Base-by-base conservation (phyloP, 2,113 vertebrate genomes). In the Paralichthys olivaceus region DNA sequence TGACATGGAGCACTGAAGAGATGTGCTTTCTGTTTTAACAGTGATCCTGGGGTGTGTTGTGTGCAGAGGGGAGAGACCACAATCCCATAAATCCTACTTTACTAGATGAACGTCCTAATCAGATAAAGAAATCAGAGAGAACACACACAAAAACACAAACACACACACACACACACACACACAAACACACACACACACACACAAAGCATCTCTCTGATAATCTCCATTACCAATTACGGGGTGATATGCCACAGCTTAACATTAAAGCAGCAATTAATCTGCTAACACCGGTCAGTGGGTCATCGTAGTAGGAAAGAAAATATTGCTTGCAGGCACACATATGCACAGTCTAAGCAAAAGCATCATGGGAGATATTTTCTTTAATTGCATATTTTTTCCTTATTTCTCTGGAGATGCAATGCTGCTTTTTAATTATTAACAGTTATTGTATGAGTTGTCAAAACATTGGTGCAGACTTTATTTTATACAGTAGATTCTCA, bases 261-360 rank as follows among this genome's bases (percentile, higher is more conserved):
- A 88, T 72, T 70, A 83, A 93, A 81, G 77, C 85, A 90, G 88
- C 83, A 83, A 93, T 93, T 93, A 86, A 91, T 92, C 90, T 88
- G 71, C 77, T 69, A 75, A 87, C 68, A 85, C 78, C 49, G 74
- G 92, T 87, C 88, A 92, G 81, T 68, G 78, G 86, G 76, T 90
- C 85, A 88, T 40, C 12, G 47, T 55, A 67, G 66, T 43, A 54
- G 63, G 12, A 40, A 9, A 72, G 26, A 47, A 69, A 69, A 88
- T 43, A 55, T 72, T 15, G 62, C 62, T 29, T 22, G 51, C 13
- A 61, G 61, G 45, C 62, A 45, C 70, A 32, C 58, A 51, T 12
- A 49, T 14, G 23, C 56, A 59, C 7, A 43, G 55, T 57, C 26
- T 60, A 62, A 65, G 28, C 13, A 43, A 70, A 14, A 11, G 12